A percentile compares a stretch with the other conserved stretches of the same genome.
These are phyloP conservation scores for Spea multiplicata DNA, from an alignment of 2,113 vertebrate species.

Conservation along the genomic window DNA sequence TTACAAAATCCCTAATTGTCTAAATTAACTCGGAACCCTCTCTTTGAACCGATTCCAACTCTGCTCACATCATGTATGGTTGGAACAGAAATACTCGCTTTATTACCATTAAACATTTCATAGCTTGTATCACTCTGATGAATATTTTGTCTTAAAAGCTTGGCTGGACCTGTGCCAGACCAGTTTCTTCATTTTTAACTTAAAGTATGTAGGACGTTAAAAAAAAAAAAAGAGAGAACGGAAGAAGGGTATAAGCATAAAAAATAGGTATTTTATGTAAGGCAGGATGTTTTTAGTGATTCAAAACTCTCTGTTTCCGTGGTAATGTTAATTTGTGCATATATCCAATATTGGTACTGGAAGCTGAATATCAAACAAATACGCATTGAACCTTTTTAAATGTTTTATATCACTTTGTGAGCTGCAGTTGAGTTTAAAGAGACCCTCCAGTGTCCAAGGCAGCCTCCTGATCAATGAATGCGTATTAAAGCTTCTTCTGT, in stretches of 20 bases:
- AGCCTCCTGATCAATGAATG: too few species aligned
- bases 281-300: background rate
- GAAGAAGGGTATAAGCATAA: conserved; percentile 13
- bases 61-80: conserved; percentile 34
- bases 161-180: conserved; percentile 58
- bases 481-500: too few species aligned
- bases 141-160: conserved; percentile 69
- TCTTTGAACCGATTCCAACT: conserved; percentile 53
- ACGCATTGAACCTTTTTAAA: too few species aligned
- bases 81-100: conserved; percentile 49
- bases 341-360: too few species aligned
- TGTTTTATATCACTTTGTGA: too few species aligned
- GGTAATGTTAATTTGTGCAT: too few species aligned
- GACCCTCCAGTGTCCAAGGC: too few species aligned
- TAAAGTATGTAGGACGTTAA: conserved; percentile 18
- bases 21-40: conserved; percentile 43
- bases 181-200: conserved; percentile 52
- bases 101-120: conserved; percentile 64
- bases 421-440: too few species aligned
- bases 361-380: too few species aligned
- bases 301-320: too few species aligned
- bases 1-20: conserved; percentile 48
- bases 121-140: conserved; percentile 51
- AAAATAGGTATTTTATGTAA: background rate
- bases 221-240: background rate